Evolutionary conservation across 2,797 vertebrate genomes (phyloP), one percentile per base, ranked within the genome.

Genomic region (Sebastes matsubarae): DNA sequence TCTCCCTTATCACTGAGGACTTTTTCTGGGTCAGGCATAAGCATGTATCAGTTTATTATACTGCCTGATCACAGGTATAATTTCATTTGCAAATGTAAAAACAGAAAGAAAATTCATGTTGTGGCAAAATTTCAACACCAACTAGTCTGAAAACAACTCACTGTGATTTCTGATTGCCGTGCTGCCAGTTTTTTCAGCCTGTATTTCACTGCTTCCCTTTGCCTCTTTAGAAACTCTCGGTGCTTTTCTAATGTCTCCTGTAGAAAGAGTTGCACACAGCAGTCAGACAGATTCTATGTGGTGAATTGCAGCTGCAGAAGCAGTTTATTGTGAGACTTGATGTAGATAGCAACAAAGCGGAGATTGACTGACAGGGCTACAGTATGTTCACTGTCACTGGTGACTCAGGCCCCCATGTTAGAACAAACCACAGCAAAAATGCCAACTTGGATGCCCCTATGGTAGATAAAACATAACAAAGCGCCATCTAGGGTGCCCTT

Each of bases 141-240:
- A 30, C 25, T 36, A 1, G 22, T 52, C 25, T 42, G 32, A 65
- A 52, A 8, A 10, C 20, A 80, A 91, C 90, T 93, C 81, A 94
- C 93, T 27, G 87, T 90, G 79, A 96, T 93, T 59, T 95, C 94
- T 27, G 90, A 90, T 68, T 96, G 95, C n/a, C 95, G 94, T 7
- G 89, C 87, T 2, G 95, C 89, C 75, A 96, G 91, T 80, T 95
- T 95, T 87, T 92, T 95, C 88, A 96, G 92, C 81, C 93, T 90
- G 89, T 93, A 89, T 80, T 94, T 95, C 65, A 96, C 93, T 16
- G 94, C 88, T 25, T 96, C 94, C 55, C 79, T 92, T 82, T 96
- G 95, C 72, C 74, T 93, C 91, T 89, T 91, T 50, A 96, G 88
- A 86, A 83, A 61, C 36, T 93, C 90, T 55, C 90, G 93, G 3